Evolutionary conservation across 1,140 invertebrate species (phyloP), one percentile per base, ranked within the genome.

Genomic region (Meloidogyne hapla): DNA sequence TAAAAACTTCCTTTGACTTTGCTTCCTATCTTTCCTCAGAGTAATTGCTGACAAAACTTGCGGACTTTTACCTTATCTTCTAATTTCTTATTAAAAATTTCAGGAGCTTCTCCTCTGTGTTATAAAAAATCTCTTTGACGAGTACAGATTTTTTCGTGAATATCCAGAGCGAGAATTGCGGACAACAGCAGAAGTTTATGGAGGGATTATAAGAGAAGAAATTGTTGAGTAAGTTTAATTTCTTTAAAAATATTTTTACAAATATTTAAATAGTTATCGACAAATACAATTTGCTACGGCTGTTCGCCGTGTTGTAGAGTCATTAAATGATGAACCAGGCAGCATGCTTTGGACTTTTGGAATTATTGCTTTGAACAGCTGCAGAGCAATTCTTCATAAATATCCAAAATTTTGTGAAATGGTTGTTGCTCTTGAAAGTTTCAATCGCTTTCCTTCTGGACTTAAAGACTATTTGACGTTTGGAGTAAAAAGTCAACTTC

Each of bases 91-190:
- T 25, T 18, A 38, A 4, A 23, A 38, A 0, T 79, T 79, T 25
- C 45, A 82, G 82, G 83, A 92, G 85, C 94, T 99, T 0, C 98
- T 96, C 87, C 92, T 92, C n/a, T 99, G 96, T 86, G 98, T 99
- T 94, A 89, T 99, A 65, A 90, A 94, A 33, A 99, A 98, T 88
- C 90, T 99, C 4, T 98, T 98, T 88, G 96, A 99, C 88, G 96
- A 99, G 87, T 98, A 98, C 87, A 91, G 92, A 83, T 99, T 98
- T 88, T 98, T 99, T 86, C 94, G 94, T 1, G 94, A 98, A 87
- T 99, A 99, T 89, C 96, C 96, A 0, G 96, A 98, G 77, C 94
- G 96, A 88, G 96, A 99, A 88, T 89, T 99, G 1, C 92, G 95
- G 83, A 97, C 94, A 21, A 99, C 96, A 2, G 96, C 96, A 9